These are phyloP conservation scores for Anagrus nilaparvatae DNA, from an alignment of 1,140 invertebrate genomes.

Conservation along the genomic window DNA sequence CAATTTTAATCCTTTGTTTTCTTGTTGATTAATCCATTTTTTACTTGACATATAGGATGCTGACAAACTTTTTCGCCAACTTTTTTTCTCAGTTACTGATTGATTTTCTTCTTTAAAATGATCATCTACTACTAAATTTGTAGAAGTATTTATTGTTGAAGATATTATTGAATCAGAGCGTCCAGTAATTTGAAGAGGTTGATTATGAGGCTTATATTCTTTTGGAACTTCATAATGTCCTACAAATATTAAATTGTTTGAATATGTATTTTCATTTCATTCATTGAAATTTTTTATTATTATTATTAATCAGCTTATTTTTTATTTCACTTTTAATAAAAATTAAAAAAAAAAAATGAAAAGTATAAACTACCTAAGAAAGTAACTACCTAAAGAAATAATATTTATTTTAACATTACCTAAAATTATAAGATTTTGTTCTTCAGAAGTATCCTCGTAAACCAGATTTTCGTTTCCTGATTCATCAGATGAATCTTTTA, in stretches of 20 bases:
- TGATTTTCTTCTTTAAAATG: constrained; percentile 13
- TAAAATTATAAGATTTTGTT: constrained; percentile 22
- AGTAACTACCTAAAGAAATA: constrained; percentile 23
- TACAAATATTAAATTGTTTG: constrained; percentile 34
- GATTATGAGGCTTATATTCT: constrained; percentile 34
- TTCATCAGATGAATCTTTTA: constrained; percentile 14
- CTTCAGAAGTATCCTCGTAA: constrained; percentile 17
- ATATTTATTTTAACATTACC: constrained; percentile 23
- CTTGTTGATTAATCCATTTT: constrained; percentile 54
- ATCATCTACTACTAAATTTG: neutral
- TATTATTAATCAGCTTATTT: neutral
- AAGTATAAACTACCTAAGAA: constrained; percentile 2
- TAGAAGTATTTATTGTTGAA: constrained; percentile 17
- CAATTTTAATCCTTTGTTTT: constrained; percentile 58
- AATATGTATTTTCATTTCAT: neutral
- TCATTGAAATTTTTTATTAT: neutral
- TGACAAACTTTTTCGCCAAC: constrained; percentile 21
- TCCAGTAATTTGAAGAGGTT: constrained; percentile 47
- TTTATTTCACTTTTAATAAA: neutral
- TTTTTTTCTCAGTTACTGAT: constrained; percentile 12
- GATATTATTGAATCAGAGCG: constrained; percentile 38
- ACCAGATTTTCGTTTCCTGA: neutral
- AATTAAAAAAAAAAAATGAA: neutral
- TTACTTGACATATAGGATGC: constrained; percentile 29
- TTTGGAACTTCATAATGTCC: constrained; percentile 70